Evolutionary conservation across 2,113 vertebrate species (phyloP), one percentile per base, ranked within the genome.

Genomic region (Pica pica): DNA sequence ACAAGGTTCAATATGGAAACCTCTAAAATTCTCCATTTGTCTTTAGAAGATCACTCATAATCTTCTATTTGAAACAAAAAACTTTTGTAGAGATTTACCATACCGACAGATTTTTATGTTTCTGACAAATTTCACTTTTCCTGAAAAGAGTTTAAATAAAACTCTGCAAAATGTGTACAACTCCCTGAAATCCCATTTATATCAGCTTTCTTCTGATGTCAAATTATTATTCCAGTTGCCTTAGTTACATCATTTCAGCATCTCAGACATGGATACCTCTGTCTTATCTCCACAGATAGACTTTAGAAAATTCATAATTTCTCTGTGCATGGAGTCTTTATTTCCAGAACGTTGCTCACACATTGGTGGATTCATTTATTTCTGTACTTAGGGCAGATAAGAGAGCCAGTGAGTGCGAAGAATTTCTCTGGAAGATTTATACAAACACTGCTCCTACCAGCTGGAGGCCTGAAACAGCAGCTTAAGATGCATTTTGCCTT

Each of bases 221-320:
- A 92, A 87, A 73, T 95, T 79, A 87, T 87, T 91, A 89, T 74
- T 92, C 80, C 78, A 96, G 94, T 90, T 97, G 92, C 90, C 88
- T 97, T 92, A 95, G 91, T 30, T 92, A 89, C 86, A 94, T 90
- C 80, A 94, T 83, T 81, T 89, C 35, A 59, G 71, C 41, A 86
- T 71, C 93, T 93, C 68, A 92, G 56, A 94, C 91, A 94, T 44
- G 56, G 78, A 91, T 78, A 88, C 80, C 79, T 70, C 56, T 71
- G 90, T 73, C 68, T 96, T 90, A 97, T 89, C 91, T 67, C 59
- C 93, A 65, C 82, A 94, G 88, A 80, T 31, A 94, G 37, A 93
- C 83, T 90, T 86, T 56, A 74, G 82, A 84, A 92, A 90, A 93
- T 61, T 73, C 79, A 59, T 94, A 85, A 87, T 75, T 91, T 89